phyloP scores from a whole-genome alignment of 2,797 vertebrate genomes.

The Silurus aristotelis region DNA sequence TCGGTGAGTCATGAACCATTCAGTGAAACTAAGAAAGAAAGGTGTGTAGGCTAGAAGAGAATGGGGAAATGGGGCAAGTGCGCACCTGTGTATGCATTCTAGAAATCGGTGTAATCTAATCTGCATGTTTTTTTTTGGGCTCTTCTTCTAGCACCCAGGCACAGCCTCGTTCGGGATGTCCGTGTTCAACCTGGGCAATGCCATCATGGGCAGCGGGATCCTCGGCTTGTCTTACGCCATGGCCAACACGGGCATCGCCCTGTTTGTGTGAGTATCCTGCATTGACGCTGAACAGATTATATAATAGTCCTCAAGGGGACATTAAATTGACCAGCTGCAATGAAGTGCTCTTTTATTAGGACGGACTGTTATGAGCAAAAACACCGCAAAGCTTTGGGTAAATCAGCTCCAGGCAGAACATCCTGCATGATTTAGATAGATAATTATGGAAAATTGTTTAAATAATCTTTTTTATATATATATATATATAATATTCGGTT shows the following conservation, averaged over 20 bases:
- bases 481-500: not conserved
- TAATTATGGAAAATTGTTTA: too few relatives aligned
- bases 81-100: not conserved
- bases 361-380: not conserved
- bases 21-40: too few relatives aligned
- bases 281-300: not conserved
- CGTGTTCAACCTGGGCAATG: constrained; percentile 98
- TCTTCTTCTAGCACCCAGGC: constrained; percentile 81
- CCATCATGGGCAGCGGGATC: constrained; percentile 99
- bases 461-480: not conserved
- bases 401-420: not conserved
- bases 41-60: not conserved
- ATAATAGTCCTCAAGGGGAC: not conserved
- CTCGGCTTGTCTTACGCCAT: constrained; percentile 96
- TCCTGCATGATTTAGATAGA: not conserved
- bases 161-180: constrained; percentile 98
- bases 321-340: not conserved
- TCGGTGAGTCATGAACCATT: not conserved
- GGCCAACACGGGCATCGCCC: constrained; percentile 98
- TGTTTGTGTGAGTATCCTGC: constrained; percentile 91
- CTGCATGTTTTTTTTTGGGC: constrained; percentile 58
- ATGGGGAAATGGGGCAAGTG: not conserved
- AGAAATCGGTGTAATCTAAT: constrained; percentile 25
- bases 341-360: not conserved
- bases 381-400: not conserved